Evolutionary conservation across 2,113 vertebrate genomes (phyloP), one percentile per base, ranked within the genome.

Genomic region (Ellobius talpinus): DNA sequence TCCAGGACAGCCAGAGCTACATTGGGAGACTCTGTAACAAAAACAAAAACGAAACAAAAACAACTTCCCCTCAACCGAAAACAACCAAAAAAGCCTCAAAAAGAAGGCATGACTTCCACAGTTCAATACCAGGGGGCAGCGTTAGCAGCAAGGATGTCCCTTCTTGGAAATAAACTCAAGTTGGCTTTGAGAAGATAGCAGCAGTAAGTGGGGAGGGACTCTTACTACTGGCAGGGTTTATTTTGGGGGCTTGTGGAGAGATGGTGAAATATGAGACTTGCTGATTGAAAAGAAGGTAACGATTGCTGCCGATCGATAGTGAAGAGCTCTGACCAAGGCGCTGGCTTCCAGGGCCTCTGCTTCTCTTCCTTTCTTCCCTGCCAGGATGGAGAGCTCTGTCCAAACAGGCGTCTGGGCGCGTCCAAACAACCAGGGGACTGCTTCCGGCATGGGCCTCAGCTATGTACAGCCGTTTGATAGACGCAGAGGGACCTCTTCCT

Each of bases 221-320:
- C 91, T 96, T 95, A 87, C 58, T 87, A 90, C 90, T 97, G 55
- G 96, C 87, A 55, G 95, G 95, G 96, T 98, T 98, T 97, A 96
- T 98, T 98, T 97, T 70, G 96, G 98, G 98, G 97, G 50, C 85
- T 87, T 19, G 33, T 42, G 96, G 96, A 98, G 97, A 96, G 97
- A 91, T 76, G 97, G 97, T 94, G 91, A 89, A 97, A 96, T 52
- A 91, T 87, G 98, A 98, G 97, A 88, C 93, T 97, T 97, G 96
- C 91, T 97, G 97, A 98, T 97, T 97, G 98, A 94, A 97, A 98
- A 97, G 97, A 94, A 98, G 94, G 42, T 93, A 98, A 98, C 5
- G 98, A 98, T 98, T 94, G 95, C 87, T 90, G 95, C 94, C 88
- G 94, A 98, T 98, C 97, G 17, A 98, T 98, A 95, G 98, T 93